phyloP scores from a whole-genome alignment of 2,888 invertebrate genomes.

The Drosophila flavopinicola region DNA sequence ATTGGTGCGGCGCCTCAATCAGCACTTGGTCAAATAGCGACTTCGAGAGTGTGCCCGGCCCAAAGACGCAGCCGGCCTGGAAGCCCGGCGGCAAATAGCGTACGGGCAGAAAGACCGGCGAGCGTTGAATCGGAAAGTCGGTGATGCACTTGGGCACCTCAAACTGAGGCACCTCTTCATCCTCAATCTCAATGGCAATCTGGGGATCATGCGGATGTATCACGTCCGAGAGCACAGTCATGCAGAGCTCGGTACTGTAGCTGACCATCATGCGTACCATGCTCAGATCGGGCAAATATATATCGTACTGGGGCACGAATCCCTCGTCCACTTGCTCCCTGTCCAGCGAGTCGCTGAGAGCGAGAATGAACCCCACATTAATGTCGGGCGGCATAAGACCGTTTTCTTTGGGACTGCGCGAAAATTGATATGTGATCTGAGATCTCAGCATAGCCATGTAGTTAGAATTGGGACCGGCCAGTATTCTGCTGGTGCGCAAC shows the following conservation, averaged over 20 bases:
- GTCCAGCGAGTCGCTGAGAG: background rate
- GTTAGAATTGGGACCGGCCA: too few relatives aligned
- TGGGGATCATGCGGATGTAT: conserved; percentile 10
- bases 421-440: too few relatives aligned
- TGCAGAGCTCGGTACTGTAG: background rate
- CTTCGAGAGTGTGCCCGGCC: too few relatives aligned
- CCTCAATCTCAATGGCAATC: background rate
- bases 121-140: too few relatives aligned
- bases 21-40: too few relatives aligned
- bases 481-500: too few relatives aligned
- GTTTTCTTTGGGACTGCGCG: too few relatives aligned
- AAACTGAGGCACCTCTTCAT: conserved; percentile 8
- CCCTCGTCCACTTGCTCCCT: background rate
- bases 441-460: too few relatives aligned
- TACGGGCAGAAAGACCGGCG: conserved; percentile 14
- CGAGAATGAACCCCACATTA: background rate
- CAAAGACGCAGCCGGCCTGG: background rate
- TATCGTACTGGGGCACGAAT: background rate
- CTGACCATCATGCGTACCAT: background rate
- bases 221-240: conserved; percentile 14
- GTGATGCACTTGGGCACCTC: conserved; percentile 2
- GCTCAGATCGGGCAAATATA: conserved; percentile 28
- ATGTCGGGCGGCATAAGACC: background rate
- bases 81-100: conserved; percentile 32
- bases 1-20: too few relatives aligned